Base-by-base conservation (phyloP, 2,888 invertebrate genomes). In the Metopia argyrocephala region DNA sequence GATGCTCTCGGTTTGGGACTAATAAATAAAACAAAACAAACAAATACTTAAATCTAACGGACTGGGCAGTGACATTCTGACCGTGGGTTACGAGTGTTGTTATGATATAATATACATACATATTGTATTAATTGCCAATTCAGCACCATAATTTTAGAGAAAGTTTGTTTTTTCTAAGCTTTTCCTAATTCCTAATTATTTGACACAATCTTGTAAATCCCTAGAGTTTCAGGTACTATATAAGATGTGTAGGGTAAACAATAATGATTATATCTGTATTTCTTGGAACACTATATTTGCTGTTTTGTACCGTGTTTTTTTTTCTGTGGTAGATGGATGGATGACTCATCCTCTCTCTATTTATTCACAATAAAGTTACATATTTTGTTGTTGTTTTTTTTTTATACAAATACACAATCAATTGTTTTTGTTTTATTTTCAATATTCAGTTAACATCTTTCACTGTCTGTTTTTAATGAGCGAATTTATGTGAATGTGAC, bases 251-350 rank as follows among this genome's bases (percentile, higher is more conserved):
- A 79, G 69, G 57, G 69, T 69, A 54, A 25, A 62, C 15, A 64
- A 57, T 45, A 68, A 80, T 81, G 74, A 74, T 74, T 76, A 65
- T 61, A 73, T 78, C 69, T 70, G 31, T 21, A 56, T 70, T 81
- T 81, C 81, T 78, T 74, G 76, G 81, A 81, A 78, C 50, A 27
- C 65, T 78, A 70, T 69, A 65, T 65, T 82, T 75, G 82, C 70
- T 75, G 52, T 61, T 65, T 56, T 68, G 23, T 66, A 64, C 21
- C 54, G 23, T 64, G 7, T 5, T 61, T 15, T 52, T 9, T 45
- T 56, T 71, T 73, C 48, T 64, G 21, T 20, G 5, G 25, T 66
- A 9, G n/a, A n/a, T n/a, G n/a, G n/a, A n/a, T 65, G 28, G 80
- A 80, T 80, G 80, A 76, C 64, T 80, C 81, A 76, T 57, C 68